phyloP scores from a whole-genome alignment of 2,888 invertebrate genomes.

The Onchidella celtica region DNA sequence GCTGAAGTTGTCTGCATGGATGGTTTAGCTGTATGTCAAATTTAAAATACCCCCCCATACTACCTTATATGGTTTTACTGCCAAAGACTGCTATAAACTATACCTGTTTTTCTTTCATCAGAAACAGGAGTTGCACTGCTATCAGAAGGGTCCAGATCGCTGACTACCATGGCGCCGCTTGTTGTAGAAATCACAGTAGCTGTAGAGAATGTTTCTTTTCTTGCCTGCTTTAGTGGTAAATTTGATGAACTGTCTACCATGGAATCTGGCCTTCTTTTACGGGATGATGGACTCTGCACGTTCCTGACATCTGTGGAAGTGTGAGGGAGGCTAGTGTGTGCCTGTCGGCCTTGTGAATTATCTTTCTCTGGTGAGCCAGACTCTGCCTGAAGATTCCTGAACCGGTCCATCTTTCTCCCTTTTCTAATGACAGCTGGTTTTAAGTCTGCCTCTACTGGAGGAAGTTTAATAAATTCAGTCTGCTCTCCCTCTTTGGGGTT shows the following conservation, averaged over 20 bases:
- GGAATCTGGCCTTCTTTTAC: conserved; percentile 10
- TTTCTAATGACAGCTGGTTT: neutral
- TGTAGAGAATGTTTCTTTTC: conserved; percentile 8
- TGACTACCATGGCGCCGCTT: conserved; percentile 48
- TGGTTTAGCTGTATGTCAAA: no score
- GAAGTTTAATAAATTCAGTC: conserved; percentile 3
- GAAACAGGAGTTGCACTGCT: neutral
- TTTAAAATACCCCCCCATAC: no score
- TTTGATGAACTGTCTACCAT: neutral
- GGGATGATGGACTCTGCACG: neutral
- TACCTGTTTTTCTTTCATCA: neutral
- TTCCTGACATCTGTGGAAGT: neutral
- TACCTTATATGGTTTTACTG: no score
- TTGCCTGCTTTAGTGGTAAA: neutral
- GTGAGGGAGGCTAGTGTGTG: neutral
- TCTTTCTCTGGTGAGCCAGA: neutral
- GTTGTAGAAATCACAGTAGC: conserved; percentile 24
- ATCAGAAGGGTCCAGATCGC: conserved; percentile 15
- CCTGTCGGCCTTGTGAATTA: neutral
- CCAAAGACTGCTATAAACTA: no score
- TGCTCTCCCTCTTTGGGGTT: neutral
- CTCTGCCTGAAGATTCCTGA: neutral
- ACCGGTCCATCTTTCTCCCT: neutral
- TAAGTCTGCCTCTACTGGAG: conserved; percentile 1
- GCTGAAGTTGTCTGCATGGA: no score